phyloP scores from a whole-genome alignment of 2,888 invertebrate genomes.

The Oscheius onirici region DNA sequence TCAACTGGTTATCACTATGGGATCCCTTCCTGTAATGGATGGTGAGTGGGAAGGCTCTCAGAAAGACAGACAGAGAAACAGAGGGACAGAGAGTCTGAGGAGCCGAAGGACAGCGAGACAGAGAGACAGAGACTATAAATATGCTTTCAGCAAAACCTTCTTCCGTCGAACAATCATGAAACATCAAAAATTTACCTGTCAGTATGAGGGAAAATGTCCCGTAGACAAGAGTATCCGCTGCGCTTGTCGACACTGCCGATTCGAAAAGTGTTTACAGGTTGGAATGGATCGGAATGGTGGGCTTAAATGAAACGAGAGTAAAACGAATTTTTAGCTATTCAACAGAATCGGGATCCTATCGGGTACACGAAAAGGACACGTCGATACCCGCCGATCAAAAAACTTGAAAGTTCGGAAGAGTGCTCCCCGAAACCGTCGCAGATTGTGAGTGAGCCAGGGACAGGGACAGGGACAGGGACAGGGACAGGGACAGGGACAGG shows the following conservation, averaged over 20 bases:
- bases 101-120: no score
- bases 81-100: no score
- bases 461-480: neutral
- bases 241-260: slow-evolving; percentile 70
- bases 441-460: slow-evolving; percentile 15
- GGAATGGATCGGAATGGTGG: slow-evolving; percentile 61
- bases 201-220: slow-evolving; percentile 62
- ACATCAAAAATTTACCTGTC: slow-evolving; percentile 68
- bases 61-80: no score
- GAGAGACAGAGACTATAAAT: no score
- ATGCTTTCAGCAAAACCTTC: slow-evolving; percentile 65
- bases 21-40: slow-evolving; percentile 69
- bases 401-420: slow-evolving; percentile 46
- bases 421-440: slow-evolving; percentile 39
- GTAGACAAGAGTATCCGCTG: slow-evolving; percentile 68
- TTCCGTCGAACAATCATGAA: slow-evolving; percentile 71
- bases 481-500: neutral
- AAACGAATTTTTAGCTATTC: slow-evolving; percentile 59
- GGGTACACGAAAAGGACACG: slow-evolving; percentile 70
- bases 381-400: slow-evolving; percentile 64
- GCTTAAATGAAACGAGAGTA: neutral
- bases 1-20: slow-evolving; percentile 70
- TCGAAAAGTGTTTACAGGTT: slow-evolving; percentile 60
- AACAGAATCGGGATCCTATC: slow-evolving; percentile 71
- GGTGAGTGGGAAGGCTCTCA: slow-evolving; percentile 53